Percentiles rank a stretch among this genome's conserved stretches.
These are phyloP conservation scores for Leptopilina drosophilae DNA, from an alignment of 2,888 invertebrate genomes.

Conservation along the genomic window DNA sequence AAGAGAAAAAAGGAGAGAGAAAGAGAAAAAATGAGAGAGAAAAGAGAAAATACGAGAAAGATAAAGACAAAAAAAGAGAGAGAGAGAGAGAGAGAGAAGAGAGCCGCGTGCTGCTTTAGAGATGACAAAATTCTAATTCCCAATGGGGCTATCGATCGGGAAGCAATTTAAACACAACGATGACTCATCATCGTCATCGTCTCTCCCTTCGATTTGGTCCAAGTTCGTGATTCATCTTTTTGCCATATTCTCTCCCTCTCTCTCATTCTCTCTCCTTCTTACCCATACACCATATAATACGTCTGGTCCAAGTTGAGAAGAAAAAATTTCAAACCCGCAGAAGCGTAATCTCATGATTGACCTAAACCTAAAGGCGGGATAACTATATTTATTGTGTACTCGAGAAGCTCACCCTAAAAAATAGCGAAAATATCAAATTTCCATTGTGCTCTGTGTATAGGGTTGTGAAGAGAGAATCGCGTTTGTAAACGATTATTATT, in stretches of 20 bases:
- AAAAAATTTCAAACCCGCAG: slow-evolving; percentile 41
- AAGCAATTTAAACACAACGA: slow-evolving; percentile 34
- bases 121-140: slow-evolving; percentile 37
- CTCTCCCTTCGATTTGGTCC: slow-evolving; percentile 42
- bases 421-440: slow-evolving; percentile 33
- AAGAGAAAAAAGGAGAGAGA: no score
- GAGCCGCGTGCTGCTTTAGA: slow-evolving; percentile 3
- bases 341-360: slow-evolving; percentile 47
- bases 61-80: no score
- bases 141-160: slow-evolving; percentile 34
- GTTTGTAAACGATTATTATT: slow-evolving; percentile 27
- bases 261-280: slow-evolving; percentile 46
- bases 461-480: not conserved
- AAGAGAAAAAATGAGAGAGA: no score
- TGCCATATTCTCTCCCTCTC: slow-evolving; percentile 45
- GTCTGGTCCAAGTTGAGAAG: not conserved
- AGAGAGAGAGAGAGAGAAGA: no score
- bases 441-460: slow-evolving; percentile 2
- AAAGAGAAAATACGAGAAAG: no score
- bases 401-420: slow-evolving; percentile 20
- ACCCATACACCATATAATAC: not conserved
- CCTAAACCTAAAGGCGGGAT: slow-evolving; percentile 24
- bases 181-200: slow-evolving; percentile 35
- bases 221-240: slow-evolving; percentile 49
- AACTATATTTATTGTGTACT: not conserved